A percentile compares a stretch with the other conserved stretches of the same genome.
Conservation (phyloP, 2,888 invertebrate genomes). For the Adineta ricciae region DNA sequence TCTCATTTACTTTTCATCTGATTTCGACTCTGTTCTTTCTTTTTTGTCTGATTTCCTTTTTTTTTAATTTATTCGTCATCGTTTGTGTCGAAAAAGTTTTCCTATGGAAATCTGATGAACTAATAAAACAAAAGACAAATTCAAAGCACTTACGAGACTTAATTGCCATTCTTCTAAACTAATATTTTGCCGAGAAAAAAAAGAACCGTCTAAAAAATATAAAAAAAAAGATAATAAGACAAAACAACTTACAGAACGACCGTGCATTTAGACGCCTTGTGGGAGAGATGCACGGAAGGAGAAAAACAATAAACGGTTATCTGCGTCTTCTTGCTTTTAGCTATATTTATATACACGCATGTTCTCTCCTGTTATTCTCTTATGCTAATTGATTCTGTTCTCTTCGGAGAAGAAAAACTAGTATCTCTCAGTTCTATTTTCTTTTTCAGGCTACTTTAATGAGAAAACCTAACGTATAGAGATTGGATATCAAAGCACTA, state of each 20-base stretch:
- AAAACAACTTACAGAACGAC: background rate
- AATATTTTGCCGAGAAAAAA: background rate
- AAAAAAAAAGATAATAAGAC: background rate
- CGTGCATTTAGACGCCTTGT: background rate
- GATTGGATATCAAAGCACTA: background rate
- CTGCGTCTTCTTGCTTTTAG: background rate
- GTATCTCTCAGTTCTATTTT: background rate
- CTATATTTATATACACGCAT: background rate
- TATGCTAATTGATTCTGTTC: slow-evolving; percentile 8
- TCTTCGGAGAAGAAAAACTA: background rate
- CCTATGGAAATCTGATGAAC: background rate
- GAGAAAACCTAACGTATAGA: background rate
- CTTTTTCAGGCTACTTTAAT: background rate
- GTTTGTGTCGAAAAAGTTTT: background rate
- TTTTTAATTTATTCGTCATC: background rate
- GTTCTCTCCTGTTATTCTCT: background rate
- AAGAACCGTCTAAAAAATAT: background rate
- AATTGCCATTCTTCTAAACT: background rate
- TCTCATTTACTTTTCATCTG: background rate
- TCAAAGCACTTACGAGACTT: background rate
- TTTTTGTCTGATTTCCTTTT: background rate
- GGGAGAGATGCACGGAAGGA: background rate
- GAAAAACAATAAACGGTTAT: background rate
- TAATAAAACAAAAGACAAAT: background rate
- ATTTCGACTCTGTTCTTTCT: background rate